Evolutionary conservation across 2,113 vertebrate species (phyloP).

Genomic region (Mormyrus iriodes): DNA sequence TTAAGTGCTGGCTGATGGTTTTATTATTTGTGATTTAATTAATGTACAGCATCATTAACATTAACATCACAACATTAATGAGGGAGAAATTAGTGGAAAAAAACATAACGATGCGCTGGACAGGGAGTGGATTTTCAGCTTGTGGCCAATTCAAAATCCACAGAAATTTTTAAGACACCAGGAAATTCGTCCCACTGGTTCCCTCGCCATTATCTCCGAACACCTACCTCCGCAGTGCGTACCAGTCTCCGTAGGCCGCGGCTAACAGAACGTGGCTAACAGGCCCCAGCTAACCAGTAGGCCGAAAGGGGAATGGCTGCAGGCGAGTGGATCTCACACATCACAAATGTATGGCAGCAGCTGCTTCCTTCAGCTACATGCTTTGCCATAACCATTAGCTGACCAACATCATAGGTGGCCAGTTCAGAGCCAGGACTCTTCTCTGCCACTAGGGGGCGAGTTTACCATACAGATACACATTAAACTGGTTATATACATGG

Average conservation of each 20-base stretch:
- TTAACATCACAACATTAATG: neutral
- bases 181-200: neutral
- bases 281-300: neutral
- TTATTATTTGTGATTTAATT: neutral
- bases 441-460: neutral
- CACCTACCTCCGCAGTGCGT: neutral
- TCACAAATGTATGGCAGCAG: too few species aligned
- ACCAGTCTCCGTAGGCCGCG: neutral
- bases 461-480: neutral
- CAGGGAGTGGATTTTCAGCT: neutral
- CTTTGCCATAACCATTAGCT: neutral
- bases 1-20: neutral
- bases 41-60: neutral
- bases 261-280: neutral
- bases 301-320: neutral
- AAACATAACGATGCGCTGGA: neutral
- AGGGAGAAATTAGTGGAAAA: neutral
- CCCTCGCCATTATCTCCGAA: neutral
- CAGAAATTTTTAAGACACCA: neutral
- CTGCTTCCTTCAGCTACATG: neutral
- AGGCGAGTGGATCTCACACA: too few species aligned
- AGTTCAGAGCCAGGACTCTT: neutral
- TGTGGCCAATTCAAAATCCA: neutral
- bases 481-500: neutral
- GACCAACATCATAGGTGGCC: neutral